Conservation (phyloP, 2,113 vertebrate genomes). For the Dicaeum eximium region DNA sequence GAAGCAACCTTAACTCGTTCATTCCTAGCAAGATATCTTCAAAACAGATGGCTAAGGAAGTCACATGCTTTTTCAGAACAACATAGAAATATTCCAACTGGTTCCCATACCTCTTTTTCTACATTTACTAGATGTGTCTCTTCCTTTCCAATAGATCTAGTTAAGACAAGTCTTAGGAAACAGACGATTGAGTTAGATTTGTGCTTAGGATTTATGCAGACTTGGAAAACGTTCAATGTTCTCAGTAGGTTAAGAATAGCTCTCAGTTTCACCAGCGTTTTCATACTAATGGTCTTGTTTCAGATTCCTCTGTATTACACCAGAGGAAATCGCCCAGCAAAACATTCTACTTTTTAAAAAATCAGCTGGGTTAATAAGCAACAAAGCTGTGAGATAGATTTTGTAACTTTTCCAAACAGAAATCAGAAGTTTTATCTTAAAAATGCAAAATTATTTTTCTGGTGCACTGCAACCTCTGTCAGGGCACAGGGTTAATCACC, state of each 20-base stretch:
- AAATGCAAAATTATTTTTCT: background rate
- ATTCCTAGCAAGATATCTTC: background rate
- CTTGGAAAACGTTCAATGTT: background rate
- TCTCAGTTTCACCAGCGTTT: background rate
- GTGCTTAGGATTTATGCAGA: background rate
- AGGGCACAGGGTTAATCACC: background rate
- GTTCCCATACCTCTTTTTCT: background rate
- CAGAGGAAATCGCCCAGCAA: background rate
- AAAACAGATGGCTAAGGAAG: background rate
- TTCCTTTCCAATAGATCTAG: background rate
- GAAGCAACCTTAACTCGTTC: background rate
- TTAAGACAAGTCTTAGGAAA: background rate
- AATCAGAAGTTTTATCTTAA: background rate
- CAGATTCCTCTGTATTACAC: background rate
- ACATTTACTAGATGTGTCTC: background rate
- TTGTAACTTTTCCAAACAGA: background rate
- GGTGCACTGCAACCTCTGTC: background rate
- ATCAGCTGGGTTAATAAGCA: background rate
- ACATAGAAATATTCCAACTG: background rate
- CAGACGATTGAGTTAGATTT: background rate
- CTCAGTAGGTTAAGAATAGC: background rate
- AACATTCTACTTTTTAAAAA: background rate
- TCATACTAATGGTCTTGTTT: background rate
- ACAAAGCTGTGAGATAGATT: background rate
- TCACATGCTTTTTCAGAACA: background rate